A percentile compares a stretch with the other conserved stretches of the same genome.
phyloP scores from a whole-genome alignment of 2,888 invertebrate species.

The Eupeodes luniger region DNA sequence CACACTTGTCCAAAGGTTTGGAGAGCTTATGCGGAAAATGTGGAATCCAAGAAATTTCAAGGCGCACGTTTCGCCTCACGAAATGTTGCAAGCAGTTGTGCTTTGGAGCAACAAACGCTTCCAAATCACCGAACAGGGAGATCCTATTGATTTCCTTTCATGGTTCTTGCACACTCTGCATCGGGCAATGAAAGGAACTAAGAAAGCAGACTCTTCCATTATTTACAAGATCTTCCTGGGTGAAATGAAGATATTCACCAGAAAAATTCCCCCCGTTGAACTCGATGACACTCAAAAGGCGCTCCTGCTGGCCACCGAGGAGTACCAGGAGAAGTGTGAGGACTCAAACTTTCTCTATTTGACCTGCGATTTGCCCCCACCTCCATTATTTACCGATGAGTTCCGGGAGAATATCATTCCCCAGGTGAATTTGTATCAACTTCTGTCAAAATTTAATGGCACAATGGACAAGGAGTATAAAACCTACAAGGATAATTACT shows the following conservation, averaged over 20 bases:
- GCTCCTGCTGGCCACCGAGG: slow-evolving; percentile 90
- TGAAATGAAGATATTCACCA: slow-evolving; percentile 94
- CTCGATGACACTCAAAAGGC: slow-evolving; percentile 94
- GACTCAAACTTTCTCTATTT: slow-evolving; percentile 98
- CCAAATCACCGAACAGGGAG: slow-evolving; percentile 99
- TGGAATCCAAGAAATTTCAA: slow-evolving; percentile 99
- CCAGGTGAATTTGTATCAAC: slow-evolving; percentile 96
- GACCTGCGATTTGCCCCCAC: slow-evolving; percentile 98
- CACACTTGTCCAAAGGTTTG: slow-evolving; percentile 94
- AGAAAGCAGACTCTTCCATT: slow-evolving; percentile 94
- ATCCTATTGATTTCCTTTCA: slow-evolving; percentile 98
- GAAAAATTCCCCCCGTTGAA: slow-evolving; percentile 97
- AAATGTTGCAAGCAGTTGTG: slow-evolving; percentile 99
- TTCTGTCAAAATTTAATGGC: slow-evolving; percentile 98
- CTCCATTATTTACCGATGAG: slow-evolving; percentile 98
- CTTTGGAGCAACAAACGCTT: slow-evolving; percentile 98
- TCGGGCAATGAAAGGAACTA: slow-evolving; percentile 95
- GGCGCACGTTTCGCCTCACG: slow-evolving; percentile 99
- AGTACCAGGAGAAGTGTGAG: slow-evolving; percentile 94
- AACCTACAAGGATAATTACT: slow-evolving; percentile 99
- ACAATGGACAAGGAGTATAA: slow-evolving; percentile 98
- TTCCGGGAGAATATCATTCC: slow-evolving; percentile 99
- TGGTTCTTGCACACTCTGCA: slow-evolving; percentile 99
- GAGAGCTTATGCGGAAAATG: slow-evolving; percentile 97
- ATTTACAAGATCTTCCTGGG: slow-evolving; percentile 98